phyloP scores from a whole-genome alignment of 2,797 vertebrate genomes.

The Channallabes apus region DNA sequence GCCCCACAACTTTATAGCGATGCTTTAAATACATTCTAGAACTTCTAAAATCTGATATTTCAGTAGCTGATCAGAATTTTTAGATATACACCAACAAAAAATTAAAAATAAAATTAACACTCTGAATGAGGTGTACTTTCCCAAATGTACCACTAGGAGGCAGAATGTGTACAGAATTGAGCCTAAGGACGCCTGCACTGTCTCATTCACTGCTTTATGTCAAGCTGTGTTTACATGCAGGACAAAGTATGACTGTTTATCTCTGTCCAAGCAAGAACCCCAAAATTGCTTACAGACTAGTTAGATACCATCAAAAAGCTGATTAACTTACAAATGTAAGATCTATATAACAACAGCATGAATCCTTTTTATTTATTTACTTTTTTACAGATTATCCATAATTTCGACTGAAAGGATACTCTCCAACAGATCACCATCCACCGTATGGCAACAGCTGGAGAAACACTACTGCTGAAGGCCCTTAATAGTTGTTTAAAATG shows the following conservation, averaged over 20 bases:
- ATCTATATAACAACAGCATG: slow-evolving; percentile 8
- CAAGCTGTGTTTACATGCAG: slow-evolving; percentile 46
- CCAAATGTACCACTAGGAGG: slow-evolving; percentile 68
- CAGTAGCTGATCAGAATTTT: neutral
- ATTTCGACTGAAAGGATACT: neutral
- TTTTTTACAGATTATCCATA: neutral
- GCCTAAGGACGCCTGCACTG: neutral
- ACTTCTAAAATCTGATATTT: no score
- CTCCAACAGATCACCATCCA: neutral
- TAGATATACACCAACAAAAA: neutral
- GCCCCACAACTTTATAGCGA: neutral
- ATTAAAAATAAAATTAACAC: neutral
- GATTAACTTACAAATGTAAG: neutral
- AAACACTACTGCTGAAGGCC: neutral
- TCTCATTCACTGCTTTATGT: neutral
- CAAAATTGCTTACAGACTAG: slow-evolving; percentile 5
- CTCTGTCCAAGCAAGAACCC: slow-evolving; percentile 27
- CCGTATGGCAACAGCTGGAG: neutral
- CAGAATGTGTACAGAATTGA: slow-evolving; percentile 36
- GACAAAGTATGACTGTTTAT: slow-evolving; percentile 53
- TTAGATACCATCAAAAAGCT: neutral
- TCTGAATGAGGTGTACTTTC: slow-evolving; percentile 27
- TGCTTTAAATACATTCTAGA: neutral
- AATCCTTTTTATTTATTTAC: no score
- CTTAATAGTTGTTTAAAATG: neutral